Conservation (phyloP, 2,113 vertebrate genomes). For the Motacilla alba region DNA sequence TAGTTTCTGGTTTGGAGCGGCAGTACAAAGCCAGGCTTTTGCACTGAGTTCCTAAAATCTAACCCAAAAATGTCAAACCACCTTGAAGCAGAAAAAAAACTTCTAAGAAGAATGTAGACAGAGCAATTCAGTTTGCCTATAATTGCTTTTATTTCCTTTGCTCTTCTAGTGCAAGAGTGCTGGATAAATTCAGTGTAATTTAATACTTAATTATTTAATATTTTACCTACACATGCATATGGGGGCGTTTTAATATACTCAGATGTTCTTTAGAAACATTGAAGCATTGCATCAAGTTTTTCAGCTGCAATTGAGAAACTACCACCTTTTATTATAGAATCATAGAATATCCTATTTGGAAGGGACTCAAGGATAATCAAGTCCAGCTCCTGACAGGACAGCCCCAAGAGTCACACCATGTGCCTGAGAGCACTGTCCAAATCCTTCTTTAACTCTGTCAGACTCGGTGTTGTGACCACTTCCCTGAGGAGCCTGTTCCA, state of each 20-base stretch:
- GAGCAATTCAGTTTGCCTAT: background rate
- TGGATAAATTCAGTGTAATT: background rate
- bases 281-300: background rate
- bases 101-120: background rate
- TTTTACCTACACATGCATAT: background rate
- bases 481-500: background rate
- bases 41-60: background rate
- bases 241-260: background rate
- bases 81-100: slow-evolving; percentile 5
- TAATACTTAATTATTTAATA: background rate
- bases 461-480: background rate
- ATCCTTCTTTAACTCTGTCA: background rate
- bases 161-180: background rate
- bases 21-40: background rate
- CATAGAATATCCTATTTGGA: background rate
- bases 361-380: background rate
- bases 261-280: background rate
- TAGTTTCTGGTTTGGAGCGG: background rate
- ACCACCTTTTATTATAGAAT: background rate
- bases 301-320: background rate
- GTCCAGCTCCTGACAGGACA: background rate
- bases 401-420: background rate
- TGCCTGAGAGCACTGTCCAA: background rate
- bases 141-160: slow-evolving; percentile 22
- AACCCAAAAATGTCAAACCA: slow-evolving; percentile 61